Evolutionary conservation across 2,888 invertebrate genomes (phyloP).

Genomic region (Spisula subtruncata): DNA sequence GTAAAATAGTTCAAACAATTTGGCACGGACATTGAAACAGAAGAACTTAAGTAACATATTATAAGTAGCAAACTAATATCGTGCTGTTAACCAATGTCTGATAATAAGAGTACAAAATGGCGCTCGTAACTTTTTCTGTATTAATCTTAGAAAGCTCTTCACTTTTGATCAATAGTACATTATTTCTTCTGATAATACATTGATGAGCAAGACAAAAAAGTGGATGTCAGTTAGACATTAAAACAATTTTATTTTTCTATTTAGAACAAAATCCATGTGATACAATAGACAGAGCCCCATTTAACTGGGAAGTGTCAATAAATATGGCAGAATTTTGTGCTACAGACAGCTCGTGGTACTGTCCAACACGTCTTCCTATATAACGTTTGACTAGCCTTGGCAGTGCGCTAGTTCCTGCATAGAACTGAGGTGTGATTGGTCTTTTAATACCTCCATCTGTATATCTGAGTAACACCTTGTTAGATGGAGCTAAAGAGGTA

Average conservation of each 20-base stretch:
- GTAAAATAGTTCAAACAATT: too few species aligned
- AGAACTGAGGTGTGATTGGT: slow-evolving; percentile 70
- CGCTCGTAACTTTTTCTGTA: too few species aligned
- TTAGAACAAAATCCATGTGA: slow-evolving; percentile 72
- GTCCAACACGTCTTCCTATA: slow-evolving; percentile 74
- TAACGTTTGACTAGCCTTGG: slow-evolving; percentile 75
- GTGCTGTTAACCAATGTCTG: too few species aligned
- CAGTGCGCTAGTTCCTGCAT: slow-evolving; percentile 61
- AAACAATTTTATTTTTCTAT: slow-evolving; percentile 33
- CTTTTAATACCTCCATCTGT: slow-evolving; percentile 77
- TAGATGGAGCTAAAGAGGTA: slow-evolving; percentile 43
- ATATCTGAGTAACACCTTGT: slow-evolving; percentile 76
- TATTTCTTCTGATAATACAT: too few species aligned
- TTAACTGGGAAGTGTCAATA: slow-evolving; percentile 77
- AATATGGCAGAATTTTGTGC: slow-evolving; percentile 72
- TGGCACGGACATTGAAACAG: too few species aligned
- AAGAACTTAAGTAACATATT: too few species aligned
- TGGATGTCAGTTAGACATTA: neutral
- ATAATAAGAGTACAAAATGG: too few species aligned
- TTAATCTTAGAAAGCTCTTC: too few species aligned
- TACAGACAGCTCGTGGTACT: slow-evolving; percentile 72
- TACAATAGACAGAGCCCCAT: slow-evolving; percentile 77
- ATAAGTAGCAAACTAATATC: too few species aligned
- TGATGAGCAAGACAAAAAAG: too few species aligned
- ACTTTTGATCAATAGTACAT: too few species aligned